A percentile compares a stretch with the other conserved stretches of the same genome.
phyloP scores from a whole-genome alignment of 2,888 invertebrate species.

The Nezara viridula region DNA sequence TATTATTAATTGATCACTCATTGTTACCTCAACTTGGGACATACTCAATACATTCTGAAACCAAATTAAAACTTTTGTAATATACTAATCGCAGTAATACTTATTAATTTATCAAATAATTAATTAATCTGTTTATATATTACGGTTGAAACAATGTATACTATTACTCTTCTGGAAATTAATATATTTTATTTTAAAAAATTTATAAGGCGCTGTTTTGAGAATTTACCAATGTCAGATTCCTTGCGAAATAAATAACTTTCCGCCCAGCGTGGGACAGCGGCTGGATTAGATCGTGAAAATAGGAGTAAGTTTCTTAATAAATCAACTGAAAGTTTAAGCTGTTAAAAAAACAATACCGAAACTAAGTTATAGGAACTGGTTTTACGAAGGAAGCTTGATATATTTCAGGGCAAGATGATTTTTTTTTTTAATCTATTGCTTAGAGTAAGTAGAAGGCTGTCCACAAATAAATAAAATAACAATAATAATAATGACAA shows the following conservation, averaged over 20 bases:
- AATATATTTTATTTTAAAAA: too few species aligned
- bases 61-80: too few species aligned
- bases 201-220: neutral
- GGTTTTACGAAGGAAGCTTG: neutral
- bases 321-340: constrained; percentile 18
- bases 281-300: neutral
- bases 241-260: neutral
- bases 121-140: too few species aligned
- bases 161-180: too few species aligned
- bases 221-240: neutral
- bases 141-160: too few species aligned
- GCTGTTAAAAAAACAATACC: constrained; percentile 20
- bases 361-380: neutral
- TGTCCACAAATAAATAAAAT: too few species aligned
- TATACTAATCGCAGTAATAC: too few species aligned
- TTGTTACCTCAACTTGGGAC: too few species aligned
- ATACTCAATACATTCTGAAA: too few species aligned
- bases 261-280: neutral
- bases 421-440: neutral
- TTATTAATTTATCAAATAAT: too few species aligned
- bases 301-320: constrained; percentile 30
- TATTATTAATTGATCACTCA: too few species aligned
- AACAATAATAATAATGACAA: too few species aligned
- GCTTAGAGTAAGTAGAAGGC: neutral
- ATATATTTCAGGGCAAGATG: neutral